A percentile compares a stretch with the other conserved stretches of the same genome.
Evolutionary conservation across 2,888 invertebrate species (phyloP).

Genomic region (Antitype chi): DNA sequence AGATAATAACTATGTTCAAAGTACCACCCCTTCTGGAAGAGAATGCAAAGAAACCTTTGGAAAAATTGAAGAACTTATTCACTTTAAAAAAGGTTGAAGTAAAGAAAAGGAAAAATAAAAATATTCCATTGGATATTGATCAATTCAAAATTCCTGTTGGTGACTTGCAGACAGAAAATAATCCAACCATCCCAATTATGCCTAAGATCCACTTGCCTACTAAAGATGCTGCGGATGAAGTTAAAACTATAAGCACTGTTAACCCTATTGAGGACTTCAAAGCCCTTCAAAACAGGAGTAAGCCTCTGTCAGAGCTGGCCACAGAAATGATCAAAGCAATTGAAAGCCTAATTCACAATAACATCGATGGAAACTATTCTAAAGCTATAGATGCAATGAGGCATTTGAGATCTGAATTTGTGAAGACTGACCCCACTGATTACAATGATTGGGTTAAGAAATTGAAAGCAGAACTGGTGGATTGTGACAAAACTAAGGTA

Average conservation of each 20-base stretch:
- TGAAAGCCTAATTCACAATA: slow-evolving; percentile 81
- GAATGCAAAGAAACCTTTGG: slow-evolving; percentile 83
- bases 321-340: slow-evolving; percentile 82
- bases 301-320: slow-evolving; percentile 75
- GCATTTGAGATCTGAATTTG: slow-evolving; percentile 82
- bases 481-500: slow-evolving; percentile 76
- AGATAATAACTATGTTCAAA: slow-evolving; percentile 87
- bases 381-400: slow-evolving; percentile 82
- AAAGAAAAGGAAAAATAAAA: slow-evolving; percentile 75
- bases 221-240: slow-evolving; percentile 66
- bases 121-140: slow-evolving; percentile 62
- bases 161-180: slow-evolving; percentile 47
- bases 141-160: slow-evolving; percentile 59
- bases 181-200: slow-evolving; percentile 63
- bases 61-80: slow-evolving; percentile 87
- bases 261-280: slow-evolving; percentile 92
- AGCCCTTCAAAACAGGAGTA: slow-evolving; percentile 82
- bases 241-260: slow-evolving; percentile 89
- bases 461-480: slow-evolving; percentile 78
- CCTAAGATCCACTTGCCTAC: slow-evolving; percentile 77
- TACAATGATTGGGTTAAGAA: slow-evolving; percentile 85
- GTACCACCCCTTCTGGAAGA: slow-evolving; percentile 87
- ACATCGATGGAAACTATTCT: slow-evolving; percentile 81
- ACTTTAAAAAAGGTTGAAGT: slow-evolving; percentile 84
- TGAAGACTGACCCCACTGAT: slow-evolving; percentile 76